phyloP scores from a whole-genome alignment of 2,888 invertebrate genomes.

The Cepaea hortensis region DNA sequence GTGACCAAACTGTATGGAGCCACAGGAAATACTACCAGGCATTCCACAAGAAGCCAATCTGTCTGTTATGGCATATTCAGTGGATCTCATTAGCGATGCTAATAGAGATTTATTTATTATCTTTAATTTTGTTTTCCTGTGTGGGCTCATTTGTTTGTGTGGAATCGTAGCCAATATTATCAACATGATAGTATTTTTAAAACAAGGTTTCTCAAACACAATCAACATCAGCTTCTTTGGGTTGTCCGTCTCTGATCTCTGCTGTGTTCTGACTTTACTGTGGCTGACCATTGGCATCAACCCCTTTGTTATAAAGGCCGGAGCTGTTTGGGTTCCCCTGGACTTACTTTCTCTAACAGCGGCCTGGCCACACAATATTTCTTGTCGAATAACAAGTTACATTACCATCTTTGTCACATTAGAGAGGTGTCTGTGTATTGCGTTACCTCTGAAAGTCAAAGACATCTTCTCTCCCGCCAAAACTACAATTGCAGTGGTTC shows the following conservation, averaged over 20 bases:
- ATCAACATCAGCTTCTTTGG: slow-evolving; percentile 27
- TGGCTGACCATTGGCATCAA: slow-evolving; percentile 22
- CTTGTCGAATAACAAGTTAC: neutral
- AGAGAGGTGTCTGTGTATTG: slow-evolving; percentile 14
- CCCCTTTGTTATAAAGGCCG: neutral
- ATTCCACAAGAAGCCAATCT: no score
- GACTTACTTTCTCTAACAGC: neutral
- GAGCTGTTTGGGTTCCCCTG: neutral
- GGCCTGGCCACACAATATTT: neutral
- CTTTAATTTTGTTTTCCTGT: neutral
- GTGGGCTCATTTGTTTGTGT: neutral
- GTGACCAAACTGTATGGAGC: no score
- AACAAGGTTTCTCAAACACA: slow-evolving; percentile 20
- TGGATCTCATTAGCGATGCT: neutral
- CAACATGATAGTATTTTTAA: neutral
- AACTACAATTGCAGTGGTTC: neutral
- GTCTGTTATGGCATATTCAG: no score
- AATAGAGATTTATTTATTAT: neutral
- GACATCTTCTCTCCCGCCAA: neutral
- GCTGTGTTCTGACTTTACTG: neutral
- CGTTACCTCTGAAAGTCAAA: neutral
- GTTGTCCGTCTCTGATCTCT: slow-evolving; percentile 23
- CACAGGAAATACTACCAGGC: no score
- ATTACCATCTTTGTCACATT: slow-evolving; percentile 24
- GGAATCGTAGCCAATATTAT: slow-evolving; percentile 12